Conservation (phyloP, 2,113 vertebrate genomes). For the Corythaixoides concolor region DNA sequence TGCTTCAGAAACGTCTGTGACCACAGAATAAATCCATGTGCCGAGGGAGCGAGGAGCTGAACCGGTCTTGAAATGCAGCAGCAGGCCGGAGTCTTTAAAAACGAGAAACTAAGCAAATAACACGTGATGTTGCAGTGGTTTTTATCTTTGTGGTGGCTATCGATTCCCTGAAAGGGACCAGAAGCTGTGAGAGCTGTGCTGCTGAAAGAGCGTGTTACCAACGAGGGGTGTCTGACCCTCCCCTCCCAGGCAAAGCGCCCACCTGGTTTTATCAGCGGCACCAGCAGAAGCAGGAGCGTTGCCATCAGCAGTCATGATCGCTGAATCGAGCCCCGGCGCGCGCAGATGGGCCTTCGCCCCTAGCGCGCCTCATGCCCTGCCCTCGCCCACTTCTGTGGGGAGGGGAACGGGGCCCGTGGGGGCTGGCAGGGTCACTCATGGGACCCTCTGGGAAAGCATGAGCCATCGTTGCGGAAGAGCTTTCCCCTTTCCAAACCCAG, state of each 20-base stretch:
- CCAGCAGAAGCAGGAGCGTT: not conserved
- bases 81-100: not conserved
- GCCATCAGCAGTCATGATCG: accelerated
- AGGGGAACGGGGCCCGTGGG: accelerated
- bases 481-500: not conserved
- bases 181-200: not conserved
- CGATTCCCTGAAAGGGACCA: not conserved
- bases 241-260: not conserved
- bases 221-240: not conserved
- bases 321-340: accelerated
- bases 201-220: not conserved
- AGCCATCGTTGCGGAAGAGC: not conserved
- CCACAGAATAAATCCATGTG: not conserved
- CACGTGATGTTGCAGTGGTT: accelerated
- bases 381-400: accelerated
- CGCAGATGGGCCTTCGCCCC: accelerated
- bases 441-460: accelerated
- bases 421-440: accelerated
- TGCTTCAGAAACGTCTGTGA: not conserved
- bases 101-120: not conserved
- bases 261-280: not conserved
- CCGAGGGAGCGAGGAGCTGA: not conserved
- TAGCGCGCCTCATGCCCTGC: not conserved
- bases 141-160: not conserved
- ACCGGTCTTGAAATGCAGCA: not conserved